A percentile compares a stretch with the other conserved stretches of the same genome.
Evolutionary conservation across 2,113 vertebrate species (phyloP).

Genomic region (Saguinus midas): DNA sequence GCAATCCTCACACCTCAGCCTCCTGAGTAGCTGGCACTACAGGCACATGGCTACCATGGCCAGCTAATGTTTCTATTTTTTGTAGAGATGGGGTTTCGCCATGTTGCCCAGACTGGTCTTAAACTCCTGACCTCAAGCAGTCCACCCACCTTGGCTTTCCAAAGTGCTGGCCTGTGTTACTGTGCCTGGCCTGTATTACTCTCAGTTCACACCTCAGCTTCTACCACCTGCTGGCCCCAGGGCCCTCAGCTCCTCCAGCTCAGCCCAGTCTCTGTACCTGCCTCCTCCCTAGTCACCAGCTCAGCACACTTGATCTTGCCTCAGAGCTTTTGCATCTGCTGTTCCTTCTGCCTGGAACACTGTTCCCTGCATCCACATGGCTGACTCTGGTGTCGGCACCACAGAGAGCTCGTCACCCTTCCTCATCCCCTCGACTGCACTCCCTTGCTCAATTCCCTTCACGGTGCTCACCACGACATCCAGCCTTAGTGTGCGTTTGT

Average conservation of each 20-base stretch:
- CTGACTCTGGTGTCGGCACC: accelerated
- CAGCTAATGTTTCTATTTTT: too few relatives aligned
- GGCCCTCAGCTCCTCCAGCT: neutral
- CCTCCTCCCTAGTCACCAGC: neutral
- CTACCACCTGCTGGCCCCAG: neutral
- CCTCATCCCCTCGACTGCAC: too few relatives aligned
- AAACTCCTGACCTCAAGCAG: too few relatives aligned
- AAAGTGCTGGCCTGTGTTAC: too few relatives aligned
- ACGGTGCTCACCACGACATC: too few relatives aligned
- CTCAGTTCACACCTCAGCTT: neutral
- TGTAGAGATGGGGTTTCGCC: too few relatives aligned
- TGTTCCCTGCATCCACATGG: neutral
- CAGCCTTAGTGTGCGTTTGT: neutral
- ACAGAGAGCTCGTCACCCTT: too few relatives aligned
- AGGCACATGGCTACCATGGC: too few relatives aligned
- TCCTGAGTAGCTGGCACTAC: too few relatives aligned
- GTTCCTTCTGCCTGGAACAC: neutral
- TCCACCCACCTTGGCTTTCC: too few relatives aligned
- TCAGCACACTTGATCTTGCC: neutral
- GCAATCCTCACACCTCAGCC: too few relatives aligned
- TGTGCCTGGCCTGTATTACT: neutral
- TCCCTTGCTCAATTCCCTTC: neutral
- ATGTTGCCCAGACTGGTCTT: too few relatives aligned
- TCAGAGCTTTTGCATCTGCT: neutral
- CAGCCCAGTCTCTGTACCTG: neutral